These are phyloP conservation scores for Cladopsammia gracilis DNA, from an alignment of 64 coral and sea anemone genomes.

Conservation along the genomic window DNA sequence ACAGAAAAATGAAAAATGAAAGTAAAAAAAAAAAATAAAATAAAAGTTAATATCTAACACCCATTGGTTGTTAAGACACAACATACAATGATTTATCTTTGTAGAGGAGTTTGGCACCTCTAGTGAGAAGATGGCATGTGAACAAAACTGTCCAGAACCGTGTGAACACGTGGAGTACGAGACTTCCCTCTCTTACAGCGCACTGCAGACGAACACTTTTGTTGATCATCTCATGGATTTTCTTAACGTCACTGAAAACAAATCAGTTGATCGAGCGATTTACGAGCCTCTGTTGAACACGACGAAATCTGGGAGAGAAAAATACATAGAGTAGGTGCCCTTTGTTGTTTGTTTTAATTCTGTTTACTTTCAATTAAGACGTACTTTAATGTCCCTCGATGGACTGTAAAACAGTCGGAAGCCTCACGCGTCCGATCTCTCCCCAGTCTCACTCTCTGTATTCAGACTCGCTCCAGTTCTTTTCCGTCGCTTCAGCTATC, in stretches of 20 bases:
- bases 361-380: too few relatives aligned
- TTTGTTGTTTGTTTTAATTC: too few relatives aligned
- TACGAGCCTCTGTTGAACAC: constrained; percentile 22
- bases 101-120: constrained; percentile 6
- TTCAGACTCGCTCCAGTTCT: too few relatives aligned
- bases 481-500: too few relatives aligned
- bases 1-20: too few relatives aligned
- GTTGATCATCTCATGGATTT: background rate
- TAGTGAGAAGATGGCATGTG: background rate
- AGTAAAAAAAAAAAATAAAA: too few relatives aligned
- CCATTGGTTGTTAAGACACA: background rate
- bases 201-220: background rate
- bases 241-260: background rate
- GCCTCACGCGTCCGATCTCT: too few relatives aligned
- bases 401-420: too few relatives aligned
- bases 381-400: too few relatives aligned
- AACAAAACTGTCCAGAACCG: background rate
- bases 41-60: too few relatives aligned
- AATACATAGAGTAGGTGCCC: background rate
- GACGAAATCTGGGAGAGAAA: background rate
- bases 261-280: constrained; percentile 1
- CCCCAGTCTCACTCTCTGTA: too few relatives aligned
- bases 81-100: background rate
- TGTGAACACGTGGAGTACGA: constrained; percentile 1
- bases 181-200: constrained; percentile 9